A percentile compares a stretch with the other conserved stretches of the same genome.
Conservation (phyloP, 2,113 vertebrate species). For the Neogale vison region DNA sequence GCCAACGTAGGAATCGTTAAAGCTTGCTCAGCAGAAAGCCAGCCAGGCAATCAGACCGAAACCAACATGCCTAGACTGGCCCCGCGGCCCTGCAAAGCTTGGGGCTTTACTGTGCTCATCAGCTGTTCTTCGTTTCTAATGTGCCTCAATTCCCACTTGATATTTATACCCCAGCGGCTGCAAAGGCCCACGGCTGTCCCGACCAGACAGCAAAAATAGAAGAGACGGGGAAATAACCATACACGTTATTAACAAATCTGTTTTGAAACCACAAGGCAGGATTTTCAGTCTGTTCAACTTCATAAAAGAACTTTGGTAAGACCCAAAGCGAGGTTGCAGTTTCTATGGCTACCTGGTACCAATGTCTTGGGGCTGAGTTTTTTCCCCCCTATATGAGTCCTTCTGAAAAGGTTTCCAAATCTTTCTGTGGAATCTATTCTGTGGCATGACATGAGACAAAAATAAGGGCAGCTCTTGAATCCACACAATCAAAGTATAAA, state of each 20-base stretch:
- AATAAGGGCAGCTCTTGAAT: neutral
- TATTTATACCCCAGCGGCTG: conserved; percentile 68
- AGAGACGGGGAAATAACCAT: neutral
- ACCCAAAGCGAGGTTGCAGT: neutral
- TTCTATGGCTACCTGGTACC: conserved; percentile 7
- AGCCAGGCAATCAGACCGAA: conserved; percentile 44
- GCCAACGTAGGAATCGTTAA: conserved; percentile 56
- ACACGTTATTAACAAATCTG: neutral
- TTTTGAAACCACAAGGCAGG: neutral
- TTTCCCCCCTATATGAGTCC: conserved; percentile 25
- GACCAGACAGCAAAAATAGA: conserved; percentile 52
- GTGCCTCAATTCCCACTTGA: conserved; percentile 32
- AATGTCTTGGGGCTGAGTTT: neutral
- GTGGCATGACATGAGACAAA: neutral
- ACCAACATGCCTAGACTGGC: conserved; percentile 49
- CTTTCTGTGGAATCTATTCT: neutral
- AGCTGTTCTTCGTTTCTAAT: neutral
- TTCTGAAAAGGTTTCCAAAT: conserved; percentile 37
- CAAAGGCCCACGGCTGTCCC: conserved; percentile 4
- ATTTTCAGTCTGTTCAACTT: conserved; percentile 26
- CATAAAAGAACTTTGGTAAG: conserved; percentile 30
- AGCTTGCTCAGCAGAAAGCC: conserved; percentile 52
- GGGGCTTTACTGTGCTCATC: neutral
- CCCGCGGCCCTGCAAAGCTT: neutral
- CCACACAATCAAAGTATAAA: neutral